Base-by-base conservation (phyloP, 2,113 vertebrate species). In the Thamnaconus septentrionalis region DNA sequence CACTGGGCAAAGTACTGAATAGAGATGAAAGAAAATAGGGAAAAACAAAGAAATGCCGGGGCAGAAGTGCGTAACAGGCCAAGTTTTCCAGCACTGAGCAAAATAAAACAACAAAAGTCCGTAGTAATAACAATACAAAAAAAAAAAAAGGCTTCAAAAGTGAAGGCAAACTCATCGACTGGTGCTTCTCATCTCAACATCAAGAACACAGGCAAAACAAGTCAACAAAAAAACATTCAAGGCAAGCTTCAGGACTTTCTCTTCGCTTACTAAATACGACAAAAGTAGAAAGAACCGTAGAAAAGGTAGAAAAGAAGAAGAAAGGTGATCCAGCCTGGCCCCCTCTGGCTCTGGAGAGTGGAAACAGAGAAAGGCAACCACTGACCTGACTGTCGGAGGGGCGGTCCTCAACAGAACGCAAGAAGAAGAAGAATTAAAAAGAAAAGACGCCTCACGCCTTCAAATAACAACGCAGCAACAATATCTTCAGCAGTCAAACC, bases 261-360 rank as follows among this genome's bases (percentile, higher is more conserved):
- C 64, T 75, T 53, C 48, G 53, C 64, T 60, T 66, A 31, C 18
- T 5, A 69, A 63, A 75, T 64, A 70, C 62, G 51, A 64, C 61
- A 79, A 50, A 57, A 31, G 69, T 85, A 80, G 47, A 83, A 83
- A 83, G 76, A 78, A 86, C 64, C 68, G 62, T 78, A 85, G 31
- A 87, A 85, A 88, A 65, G 10, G 69, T 60, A 57, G 69, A 75
- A 79, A 53, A 84, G 79, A 39, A 65, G 54, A 61, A 70, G 1
- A 68, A 18, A 39, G 43, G 53, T 59, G 56, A 81, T 75, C 68
- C 71, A 75, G 63, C 71, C 66, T 71, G 59, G 55, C 68, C 60
- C 31, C 69, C 42, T 7, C 18, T 53, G 60, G 41, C 50, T 44
- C 41, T 39, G 62, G 48, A 59, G 52, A 49, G 6, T 47, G 53